Evolutionary conservation across 2,797 vertebrate species (phyloP).

Genomic region (Tiaroga cobitis): DNA sequence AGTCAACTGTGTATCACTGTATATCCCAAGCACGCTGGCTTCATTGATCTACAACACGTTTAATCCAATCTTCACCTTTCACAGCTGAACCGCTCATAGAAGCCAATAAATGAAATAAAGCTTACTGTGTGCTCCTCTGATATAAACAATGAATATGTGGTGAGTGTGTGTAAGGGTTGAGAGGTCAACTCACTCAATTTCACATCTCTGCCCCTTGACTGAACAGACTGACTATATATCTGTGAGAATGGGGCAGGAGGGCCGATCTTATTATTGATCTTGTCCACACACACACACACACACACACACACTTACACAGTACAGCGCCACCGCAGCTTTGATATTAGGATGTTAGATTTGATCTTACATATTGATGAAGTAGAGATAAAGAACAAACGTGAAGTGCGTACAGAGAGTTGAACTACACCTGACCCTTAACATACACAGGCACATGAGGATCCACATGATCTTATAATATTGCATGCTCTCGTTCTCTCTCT

Average conservation of each 20-base stretch:
- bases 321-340: background rate
- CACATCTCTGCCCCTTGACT: background rate
- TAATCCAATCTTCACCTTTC: slow-evolving; percentile 25
- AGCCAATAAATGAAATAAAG: slow-evolving; percentile 17
- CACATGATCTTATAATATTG: slow-evolving; percentile 12
- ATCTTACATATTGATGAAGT: slow-evolving; percentile 33
- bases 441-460: background rate
- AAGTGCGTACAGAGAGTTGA: slow-evolving; percentile 25
- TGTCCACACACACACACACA: slow-evolving; percentile 35
- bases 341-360: slow-evolving; percentile 27
- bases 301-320: slow-evolving; percentile 5
- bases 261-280: slow-evolving; percentile 55
- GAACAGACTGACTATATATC: slow-evolving; percentile 18
- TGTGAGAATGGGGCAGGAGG: slow-evolving; percentile 54
- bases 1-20: background rate
- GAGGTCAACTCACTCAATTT: slow-evolving; percentile 30
- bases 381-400: slow-evolving; percentile 22
- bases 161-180: slow-evolving; percentile 38
- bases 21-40: background rate
- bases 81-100: background rate
- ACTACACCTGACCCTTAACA: slow-evolving; percentile 24
- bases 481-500: background rate
- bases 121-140: background rate
- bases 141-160: slow-evolving; percentile 33
- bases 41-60: slow-evolving; percentile 33